phyloP scores from a whole-genome alignment of 2,888 invertebrate genomes.

The Philaethria dido region DNA sequence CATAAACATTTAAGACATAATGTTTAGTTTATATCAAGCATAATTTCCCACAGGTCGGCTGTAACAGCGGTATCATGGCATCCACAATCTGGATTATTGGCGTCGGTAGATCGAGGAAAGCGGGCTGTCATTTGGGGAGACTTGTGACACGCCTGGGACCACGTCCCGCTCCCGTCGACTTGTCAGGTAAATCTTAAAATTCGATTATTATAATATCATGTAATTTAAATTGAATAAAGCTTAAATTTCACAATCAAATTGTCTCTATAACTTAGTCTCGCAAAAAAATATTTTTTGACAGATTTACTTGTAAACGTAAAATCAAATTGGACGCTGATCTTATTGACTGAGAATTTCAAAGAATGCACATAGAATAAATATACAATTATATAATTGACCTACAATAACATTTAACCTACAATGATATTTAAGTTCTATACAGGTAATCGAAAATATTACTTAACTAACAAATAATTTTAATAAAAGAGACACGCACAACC shows the following conservation, averaged over 20 bases:
- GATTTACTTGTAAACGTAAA: neutral
- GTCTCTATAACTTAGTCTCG: neutral
- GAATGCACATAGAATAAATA: no score
- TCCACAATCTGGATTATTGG: slow-evolving; percentile 90
- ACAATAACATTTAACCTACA: no score
- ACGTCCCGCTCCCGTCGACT: slow-evolving; percentile 51
- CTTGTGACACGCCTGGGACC: slow-evolving; percentile 76
- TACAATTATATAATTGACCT: no score
- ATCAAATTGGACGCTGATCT: neutral
- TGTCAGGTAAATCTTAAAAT: slow-evolving; percentile 43
- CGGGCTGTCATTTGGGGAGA: slow-evolving; percentile 93
- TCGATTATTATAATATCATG: neutral
- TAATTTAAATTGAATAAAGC: neutral
- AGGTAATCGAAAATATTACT: no score
- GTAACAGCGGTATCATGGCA: slow-evolving; percentile 96
- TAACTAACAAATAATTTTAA: no score
- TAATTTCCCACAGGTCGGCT: slow-evolving; percentile 85
- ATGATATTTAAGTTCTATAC: no score
- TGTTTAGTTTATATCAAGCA: slow-evolving; percentile 13
- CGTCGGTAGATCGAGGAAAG: slow-evolving; percentile 93
- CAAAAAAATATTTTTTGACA: neutral
- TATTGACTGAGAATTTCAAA: no score
- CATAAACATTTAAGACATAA: slow-evolving; percentile 11
- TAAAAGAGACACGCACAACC: no score
- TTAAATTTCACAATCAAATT: neutral